Evolutionary conservation across 2,797 vertebrate species (phyloP).

Genomic region (Intellagama lesueurii): DNA sequence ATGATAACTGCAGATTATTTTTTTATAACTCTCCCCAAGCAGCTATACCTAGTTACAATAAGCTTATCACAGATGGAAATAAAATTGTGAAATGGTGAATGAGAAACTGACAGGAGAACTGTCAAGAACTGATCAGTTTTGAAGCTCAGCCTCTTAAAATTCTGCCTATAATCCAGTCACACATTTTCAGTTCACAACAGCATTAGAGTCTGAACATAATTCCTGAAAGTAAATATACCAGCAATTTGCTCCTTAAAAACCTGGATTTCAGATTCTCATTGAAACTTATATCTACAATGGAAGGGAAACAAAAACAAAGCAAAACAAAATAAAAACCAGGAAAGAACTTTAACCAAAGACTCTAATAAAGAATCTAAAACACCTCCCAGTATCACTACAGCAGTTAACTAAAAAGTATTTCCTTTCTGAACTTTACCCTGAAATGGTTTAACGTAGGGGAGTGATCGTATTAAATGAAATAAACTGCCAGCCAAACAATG

Average conservation of each 20-base stretch:
- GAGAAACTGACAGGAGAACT: constrained; percentile 43
- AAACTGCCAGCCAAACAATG: constrained; percentile 69
- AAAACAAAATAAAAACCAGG: constrained; percentile 62
- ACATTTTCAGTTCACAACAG: constrained; percentile 43
- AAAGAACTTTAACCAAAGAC: constrained; percentile 70
- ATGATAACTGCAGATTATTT: not conserved
- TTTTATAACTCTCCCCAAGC: constrained; percentile 7
- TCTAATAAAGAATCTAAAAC: constrained; percentile 67
- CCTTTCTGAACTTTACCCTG: constrained; percentile 67
- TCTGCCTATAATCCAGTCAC: constrained; percentile 16
- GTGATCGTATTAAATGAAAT: constrained; percentile 72
- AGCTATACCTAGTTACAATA: constrained; percentile 5
- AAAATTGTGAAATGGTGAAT: not conserved
- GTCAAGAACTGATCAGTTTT: constrained; percentile 2
- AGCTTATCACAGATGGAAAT: not conserved
- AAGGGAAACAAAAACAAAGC: constrained; percentile 26
- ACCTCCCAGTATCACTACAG: constrained; percentile 68
- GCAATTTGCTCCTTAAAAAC: constrained; percentile 56
- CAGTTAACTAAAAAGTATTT: constrained; percentile 62
- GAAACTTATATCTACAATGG: constrained; percentile 66
- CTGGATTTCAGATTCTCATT: constrained; percentile 68
- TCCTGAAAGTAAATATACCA: constrained; percentile 59
- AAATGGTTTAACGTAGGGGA: constrained; percentile 68
- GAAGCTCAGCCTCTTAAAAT: constrained; percentile 24
- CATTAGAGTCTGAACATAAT: constrained; percentile 16